Evolutionary conservation across 2,888 invertebrate genomes (phyloP).

Genomic region (Harpalus rubripes): DNA sequence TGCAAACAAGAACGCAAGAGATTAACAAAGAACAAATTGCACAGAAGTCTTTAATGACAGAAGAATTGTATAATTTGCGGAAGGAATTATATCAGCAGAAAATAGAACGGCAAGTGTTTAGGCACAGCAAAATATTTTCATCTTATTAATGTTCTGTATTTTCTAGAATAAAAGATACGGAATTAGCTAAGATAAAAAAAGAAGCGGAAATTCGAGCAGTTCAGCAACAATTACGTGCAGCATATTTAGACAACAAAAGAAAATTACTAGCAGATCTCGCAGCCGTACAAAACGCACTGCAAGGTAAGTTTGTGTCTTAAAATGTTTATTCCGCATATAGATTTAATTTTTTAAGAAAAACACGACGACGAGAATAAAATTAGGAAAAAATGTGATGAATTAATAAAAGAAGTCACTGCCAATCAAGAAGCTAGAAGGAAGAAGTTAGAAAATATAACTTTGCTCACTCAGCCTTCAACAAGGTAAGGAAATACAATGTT

Average conservation of each 20-base stretch:
- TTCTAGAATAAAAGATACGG: slow-evolving; percentile 60
- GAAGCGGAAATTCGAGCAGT: slow-evolving; percentile 42
- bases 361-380: slow-evolving; percentile 55
- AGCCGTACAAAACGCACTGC: slow-evolving; percentile 56
- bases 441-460: slow-evolving; percentile 28
- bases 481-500: neutral
- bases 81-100: slow-evolving; percentile 49
- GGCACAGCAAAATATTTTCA: neutral
- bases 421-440: slow-evolving; percentile 52
- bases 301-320: slow-evolving; percentile 56
- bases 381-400: slow-evolving; percentile 61
- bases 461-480: slow-evolving; percentile 20
- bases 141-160: neutral
- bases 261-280: slow-evolving; percentile 59
- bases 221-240: slow-evolving; percentile 41
- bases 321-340: neutral
- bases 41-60: slow-evolving; percentile 31
- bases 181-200: slow-evolving; percentile 47
- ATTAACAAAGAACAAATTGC: slow-evolving; percentile 41
- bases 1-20: slow-evolving; percentile 35
- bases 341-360: slow-evolving; percentile 55
- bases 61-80: slow-evolving; percentile 38
- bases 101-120: slow-evolving; percentile 40
- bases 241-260: slow-evolving; percentile 58
- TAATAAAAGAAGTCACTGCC: slow-evolving; percentile 62